A percentile compares a stretch with the other conserved stretches of the same genome.
Conservation (phyloP, 1,140 invertebrate species). For the Oreohelix idahoensis region DNA sequence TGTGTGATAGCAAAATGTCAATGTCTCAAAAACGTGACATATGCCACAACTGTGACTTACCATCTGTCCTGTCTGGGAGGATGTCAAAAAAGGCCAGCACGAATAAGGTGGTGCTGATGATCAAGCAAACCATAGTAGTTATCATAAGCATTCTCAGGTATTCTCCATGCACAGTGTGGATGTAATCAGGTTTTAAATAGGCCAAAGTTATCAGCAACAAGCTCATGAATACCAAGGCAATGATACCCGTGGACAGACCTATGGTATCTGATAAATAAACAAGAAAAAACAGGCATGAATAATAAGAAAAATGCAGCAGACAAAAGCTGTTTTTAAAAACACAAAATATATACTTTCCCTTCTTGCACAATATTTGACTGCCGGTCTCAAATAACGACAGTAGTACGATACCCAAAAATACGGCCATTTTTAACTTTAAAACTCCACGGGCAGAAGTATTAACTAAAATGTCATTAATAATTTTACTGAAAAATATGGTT, state of each 20-base stretch:
- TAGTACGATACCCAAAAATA: no score
- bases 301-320: no score
- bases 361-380: no score
- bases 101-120: background rate
- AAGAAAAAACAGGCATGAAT: background rate
- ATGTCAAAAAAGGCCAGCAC: background rate
- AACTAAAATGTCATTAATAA: no score
- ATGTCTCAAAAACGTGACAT: no score
- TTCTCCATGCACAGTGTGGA: constrained; percentile 6
- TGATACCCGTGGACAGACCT: background rate
- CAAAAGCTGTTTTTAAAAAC: no score
- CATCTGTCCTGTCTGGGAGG: background rate
- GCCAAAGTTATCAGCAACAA: background rate
- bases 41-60: background rate
- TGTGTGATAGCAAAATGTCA: no score
- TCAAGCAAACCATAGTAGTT: background rate
- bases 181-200: constrained; percentile 20
- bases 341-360: no score
- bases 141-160: constrained; percentile 19
- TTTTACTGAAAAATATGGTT: no score
- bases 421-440: no score
- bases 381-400: no score
- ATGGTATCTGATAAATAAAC: background rate
- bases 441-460: no score
- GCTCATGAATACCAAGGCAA: background rate